These are phyloP conservation scores for Capitulum mitella DNA, from an alignment of 2,888 invertebrate genomes.

Conservation along the genomic window DNA sequence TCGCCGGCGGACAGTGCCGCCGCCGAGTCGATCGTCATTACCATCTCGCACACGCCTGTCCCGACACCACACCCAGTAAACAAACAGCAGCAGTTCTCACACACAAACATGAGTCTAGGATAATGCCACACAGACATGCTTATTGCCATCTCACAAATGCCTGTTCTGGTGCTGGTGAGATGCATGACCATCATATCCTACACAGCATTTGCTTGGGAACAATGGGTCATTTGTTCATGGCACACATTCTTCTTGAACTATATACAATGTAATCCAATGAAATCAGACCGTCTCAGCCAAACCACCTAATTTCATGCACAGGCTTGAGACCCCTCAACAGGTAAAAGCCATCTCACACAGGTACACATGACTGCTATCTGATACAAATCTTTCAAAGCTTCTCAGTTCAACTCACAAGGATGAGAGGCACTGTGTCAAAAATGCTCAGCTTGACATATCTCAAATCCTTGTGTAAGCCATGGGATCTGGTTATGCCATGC, in stretches of 20 bases:
- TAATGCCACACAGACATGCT: background rate
- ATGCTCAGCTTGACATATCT: too few relatives aligned
- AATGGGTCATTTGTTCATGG: background rate
- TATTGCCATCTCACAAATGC: background rate
- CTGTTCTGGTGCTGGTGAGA: background rate
- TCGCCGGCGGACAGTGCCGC: background rate
- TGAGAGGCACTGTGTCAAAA: too few relatives aligned
- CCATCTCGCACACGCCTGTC: conserved; percentile 15
- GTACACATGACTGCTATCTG: too few relatives aligned
- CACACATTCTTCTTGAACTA: background rate
- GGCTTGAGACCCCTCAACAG: too few relatives aligned
- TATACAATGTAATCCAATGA: too few relatives aligned
- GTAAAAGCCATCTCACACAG: too few relatives aligned
- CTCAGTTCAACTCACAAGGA: too few relatives aligned
- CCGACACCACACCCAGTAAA: background rate
- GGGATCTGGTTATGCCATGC: too few relatives aligned
- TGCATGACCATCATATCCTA: background rate
- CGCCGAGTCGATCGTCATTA: background rate
- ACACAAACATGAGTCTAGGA: background rate
- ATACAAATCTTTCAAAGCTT: too few relatives aligned
- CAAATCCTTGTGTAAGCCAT: too few relatives aligned
- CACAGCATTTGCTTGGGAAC: background rate
- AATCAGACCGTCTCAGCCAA: too few relatives aligned
- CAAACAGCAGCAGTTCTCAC: background rate
- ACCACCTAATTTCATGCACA: too few relatives aligned